phyloP scores from a whole-genome alignment of 2,888 invertebrate species.

The Tethea ocularis region DNA sequence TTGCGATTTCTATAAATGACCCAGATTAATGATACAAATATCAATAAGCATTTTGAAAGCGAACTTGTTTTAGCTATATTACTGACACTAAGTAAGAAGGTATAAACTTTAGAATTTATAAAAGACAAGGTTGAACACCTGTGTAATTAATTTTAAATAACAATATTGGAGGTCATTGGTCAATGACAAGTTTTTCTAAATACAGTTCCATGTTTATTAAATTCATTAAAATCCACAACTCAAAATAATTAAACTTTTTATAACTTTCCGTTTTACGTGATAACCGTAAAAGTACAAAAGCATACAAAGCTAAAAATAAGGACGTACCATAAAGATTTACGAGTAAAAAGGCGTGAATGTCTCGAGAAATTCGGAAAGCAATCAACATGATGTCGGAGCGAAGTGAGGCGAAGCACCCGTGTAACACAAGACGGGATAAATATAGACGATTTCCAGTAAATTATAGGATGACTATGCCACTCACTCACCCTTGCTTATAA shows the following conservation, averaged over 20 bases:
- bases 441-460: not conserved
- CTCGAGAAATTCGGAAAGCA: slow-evolving; percentile 26
- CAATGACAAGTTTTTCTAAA: slow-evolving; percentile 6
- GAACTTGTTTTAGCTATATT: not conserved
- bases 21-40: slow-evolving; percentile 34
- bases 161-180: not conserved
- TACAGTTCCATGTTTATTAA: too few relatives aligned
- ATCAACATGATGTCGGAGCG: slow-evolving; percentile 17
- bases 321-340: slow-evolving; percentile 20
- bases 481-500: slow-evolving; percentile 8
- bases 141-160: not conserved
- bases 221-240: not conserved
- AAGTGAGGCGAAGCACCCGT: slow-evolving; percentile 9
- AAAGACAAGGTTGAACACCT: not conserved
- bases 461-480: slow-evolving; percentile 3
- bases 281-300: not conserved
- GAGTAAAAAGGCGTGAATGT: slow-evolving; percentile 27
- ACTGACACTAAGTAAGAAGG: not conserved
- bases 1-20: slow-evolving; percentile 43
- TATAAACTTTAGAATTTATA: not conserved
- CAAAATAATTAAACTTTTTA: not conserved
- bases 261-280: slow-evolving; percentile 6
- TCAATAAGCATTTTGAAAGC: slow-evolving; percentile 7
- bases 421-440: slow-evolving; percentile 10
- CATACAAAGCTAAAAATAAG: not conserved